Percentiles rank a stretch among this genome's conserved stretches.
Evolutionary conservation across 2,113 vertebrate genomes (phyloP).

Genomic region (Laticauda colubrina): DNA sequence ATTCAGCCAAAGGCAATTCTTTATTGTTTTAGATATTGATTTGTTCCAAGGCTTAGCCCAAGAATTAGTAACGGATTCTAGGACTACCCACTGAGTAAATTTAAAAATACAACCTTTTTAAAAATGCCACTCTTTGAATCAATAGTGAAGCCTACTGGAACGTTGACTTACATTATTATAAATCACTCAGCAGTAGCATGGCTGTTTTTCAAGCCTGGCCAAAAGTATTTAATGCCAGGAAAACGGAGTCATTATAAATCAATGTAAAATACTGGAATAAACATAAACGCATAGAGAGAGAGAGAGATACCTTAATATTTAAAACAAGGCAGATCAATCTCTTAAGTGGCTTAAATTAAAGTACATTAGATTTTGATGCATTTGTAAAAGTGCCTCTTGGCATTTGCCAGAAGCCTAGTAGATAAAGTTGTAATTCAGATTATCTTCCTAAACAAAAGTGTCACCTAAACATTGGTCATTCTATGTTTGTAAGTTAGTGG

Average conservation of each 20-base stretch:
- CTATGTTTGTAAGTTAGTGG: neutral
- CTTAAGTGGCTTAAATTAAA: neutral
- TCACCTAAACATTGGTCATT: neutral
- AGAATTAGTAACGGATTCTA: neutral
- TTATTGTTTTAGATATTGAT: neutral
- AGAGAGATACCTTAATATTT: neutral
- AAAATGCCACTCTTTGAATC: neutral
- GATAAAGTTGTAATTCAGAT: neutral
- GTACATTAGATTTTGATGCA: neutral
- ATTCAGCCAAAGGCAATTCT: neutral
- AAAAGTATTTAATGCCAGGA: neutral
- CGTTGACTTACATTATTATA: neutral
- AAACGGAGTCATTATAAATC: neutral
- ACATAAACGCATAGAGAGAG: neutral
- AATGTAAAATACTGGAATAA: neutral
- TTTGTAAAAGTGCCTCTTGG: neutral
- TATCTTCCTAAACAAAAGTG: neutral
- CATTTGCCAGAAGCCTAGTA: neutral
- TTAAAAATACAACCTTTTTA: neutral
- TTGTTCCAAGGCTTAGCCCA: neutral
- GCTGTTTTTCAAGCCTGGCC: neutral
- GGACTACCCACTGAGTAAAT: neutral
- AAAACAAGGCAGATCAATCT: neutral
- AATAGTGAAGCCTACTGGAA: neutral
- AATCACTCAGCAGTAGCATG: neutral